Evolutionary conservation across 1,140 invertebrate species (phyloP), one percentile per base, ranked within the genome.

Genomic region (Chrysopa pallens): DNA sequence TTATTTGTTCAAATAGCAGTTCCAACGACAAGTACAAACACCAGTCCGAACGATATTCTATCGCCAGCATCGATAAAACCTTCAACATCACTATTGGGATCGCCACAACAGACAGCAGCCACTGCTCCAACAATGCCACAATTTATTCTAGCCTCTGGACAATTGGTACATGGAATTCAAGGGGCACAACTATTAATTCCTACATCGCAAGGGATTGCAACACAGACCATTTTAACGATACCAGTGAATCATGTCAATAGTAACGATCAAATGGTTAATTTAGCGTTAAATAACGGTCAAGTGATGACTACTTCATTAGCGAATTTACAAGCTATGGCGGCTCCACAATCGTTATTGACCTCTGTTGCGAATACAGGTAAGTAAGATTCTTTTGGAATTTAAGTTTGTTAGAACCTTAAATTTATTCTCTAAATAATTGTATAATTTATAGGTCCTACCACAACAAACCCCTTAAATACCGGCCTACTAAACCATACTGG

Each of bases 151-250:
- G 85, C 84, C 38, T 89, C 86, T 44, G 86, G 87, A 46, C 85
- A 91, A 64, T 73, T 90, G 52, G 78, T 88, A 39, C 85, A 90
- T 63, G 85, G 86, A 43, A 87, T 91, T 50, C 86, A 90, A 63
- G 86, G 88, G 8, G 88, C 88, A 46, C 88, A 93, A 61, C 72
- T 93, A 42, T 75, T 93, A 45, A 92, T 94, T 64, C 89, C 89
- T 37, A 91, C 88, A 13, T 88, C 87, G 33, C 88, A 91, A 77
- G 88, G 89, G 91, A 67, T 92, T 53, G 85, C 87, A 13, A 84
- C 87, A 11, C 90, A 93, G 62, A 92, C 88, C 49, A 90, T 95
- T 42, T 70, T 95, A 40, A 93, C 88, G 36, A 93, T 93, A 57
- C 89, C 89, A 11, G 80, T 89, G 13, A 84, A 79, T 56, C 80